Evolutionary conservation across 2,113 vertebrate species (phyloP).

Genomic region (Alaudala cheleensis): DNA sequence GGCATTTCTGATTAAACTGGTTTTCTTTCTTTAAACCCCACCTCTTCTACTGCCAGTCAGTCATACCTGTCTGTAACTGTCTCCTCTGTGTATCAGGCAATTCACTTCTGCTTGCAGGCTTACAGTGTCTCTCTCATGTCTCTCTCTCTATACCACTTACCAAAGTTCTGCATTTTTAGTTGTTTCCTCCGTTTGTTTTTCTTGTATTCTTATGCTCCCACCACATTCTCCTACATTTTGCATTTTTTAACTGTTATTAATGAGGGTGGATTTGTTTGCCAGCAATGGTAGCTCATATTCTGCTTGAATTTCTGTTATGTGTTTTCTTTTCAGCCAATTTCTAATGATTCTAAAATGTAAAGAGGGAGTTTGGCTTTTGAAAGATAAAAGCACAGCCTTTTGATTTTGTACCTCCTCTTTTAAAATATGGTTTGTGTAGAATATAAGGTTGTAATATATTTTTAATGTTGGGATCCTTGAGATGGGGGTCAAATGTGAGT

Average conservation of each 20-base stretch:
- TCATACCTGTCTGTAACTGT: not conserved
- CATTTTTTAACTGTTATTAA: not conserved
- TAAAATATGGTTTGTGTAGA: not conserved
- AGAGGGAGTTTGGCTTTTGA: not conserved
- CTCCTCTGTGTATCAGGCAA: not conserved
- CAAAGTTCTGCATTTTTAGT: not conserved
- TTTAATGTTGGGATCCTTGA: not conserved
- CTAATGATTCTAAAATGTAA: not conserved
- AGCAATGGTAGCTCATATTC: not conserved
- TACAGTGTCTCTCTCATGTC: not conserved
- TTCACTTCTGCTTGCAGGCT: not conserved
- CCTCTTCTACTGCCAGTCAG: not conserved
- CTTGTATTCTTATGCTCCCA: not conserved
- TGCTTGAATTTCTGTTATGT: not conserved
- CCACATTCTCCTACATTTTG: not conserved
- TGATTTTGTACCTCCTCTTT: not conserved
- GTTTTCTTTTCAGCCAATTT: not conserved
- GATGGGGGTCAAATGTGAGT: not conserved
- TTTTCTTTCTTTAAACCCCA: not conserved
- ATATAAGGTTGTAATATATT: not conserved
- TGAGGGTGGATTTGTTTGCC: not conserved
- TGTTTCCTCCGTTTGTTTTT: not conserved
- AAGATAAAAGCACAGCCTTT: not conserved
- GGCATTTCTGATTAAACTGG: not conserved
- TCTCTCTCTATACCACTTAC: not conserved